Evolutionary conservation across 1,140 invertebrate genomes (phyloP).

Genomic region (Drosophila leontia): DNA sequence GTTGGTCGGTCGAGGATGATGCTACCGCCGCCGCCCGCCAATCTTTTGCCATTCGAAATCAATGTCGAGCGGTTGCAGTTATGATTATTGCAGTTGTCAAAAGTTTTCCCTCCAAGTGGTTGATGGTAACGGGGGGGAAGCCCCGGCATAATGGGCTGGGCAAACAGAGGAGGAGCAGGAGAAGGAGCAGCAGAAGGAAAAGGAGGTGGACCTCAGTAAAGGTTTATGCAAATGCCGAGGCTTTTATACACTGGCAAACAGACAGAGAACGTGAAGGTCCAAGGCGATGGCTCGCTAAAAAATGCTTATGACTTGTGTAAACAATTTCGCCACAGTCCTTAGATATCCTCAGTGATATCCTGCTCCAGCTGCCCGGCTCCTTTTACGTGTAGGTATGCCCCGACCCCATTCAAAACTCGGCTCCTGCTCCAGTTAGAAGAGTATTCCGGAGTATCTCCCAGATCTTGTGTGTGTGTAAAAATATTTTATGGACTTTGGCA

Average conservation of each 20-base stretch:
- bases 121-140: slow-evolving; percentile 3
- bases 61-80: slow-evolving; percentile 73
- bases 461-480: slow-evolving; percentile 59
- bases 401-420: slow-evolving; percentile 19
- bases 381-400: slow-evolving; percentile 72
- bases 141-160: slow-evolving; percentile 47
- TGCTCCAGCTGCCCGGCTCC: slow-evolving; percentile 29
- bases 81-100: slow-evolving; percentile 79
- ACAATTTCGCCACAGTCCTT: slow-evolving; percentile 59
- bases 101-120: slow-evolving; percentile 44
- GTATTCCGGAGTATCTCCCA: slow-evolving; percentile 42
- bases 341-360: slow-evolving; percentile 24
- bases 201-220: slow-evolving; percentile 27
- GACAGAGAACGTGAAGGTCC: slow-evolving; percentile 16
- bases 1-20: slow-evolving; percentile 26
- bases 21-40: slow-evolving; percentile 49
- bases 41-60: slow-evolving; percentile 69
- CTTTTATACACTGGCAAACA: slow-evolving; percentile 74
- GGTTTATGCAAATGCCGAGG: slow-evolving; percentile 74
- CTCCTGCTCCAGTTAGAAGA: slow-evolving; percentile 13
- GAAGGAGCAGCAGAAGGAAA: not conserved
- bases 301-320: slow-evolving; percentile 83
- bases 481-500: slow-evolving; percentile 78
- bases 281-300: slow-evolving; percentile 73
- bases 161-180: slow-evolving; percentile 28